Evolutionary conservation across 2,888 invertebrate species (phyloP), one percentile per base, ranked within the genome.

Genomic region (Pterobdella sp.): DNA sequence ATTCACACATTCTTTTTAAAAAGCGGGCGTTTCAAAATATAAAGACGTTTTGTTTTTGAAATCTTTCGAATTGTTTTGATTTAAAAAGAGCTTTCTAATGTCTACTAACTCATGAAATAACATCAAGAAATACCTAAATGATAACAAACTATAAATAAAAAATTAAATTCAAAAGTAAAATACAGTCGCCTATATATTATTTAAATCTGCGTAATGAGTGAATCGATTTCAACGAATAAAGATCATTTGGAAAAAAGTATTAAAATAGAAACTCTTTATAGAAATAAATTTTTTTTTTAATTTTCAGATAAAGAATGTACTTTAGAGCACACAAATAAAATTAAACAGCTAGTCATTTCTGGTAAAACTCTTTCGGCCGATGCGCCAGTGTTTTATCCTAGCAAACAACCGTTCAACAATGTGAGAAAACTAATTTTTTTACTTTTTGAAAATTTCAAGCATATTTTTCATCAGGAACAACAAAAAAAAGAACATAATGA

Each of bases 321-420:
- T 18, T 3, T 56, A 18, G 60, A 56, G n/a, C 60, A 56, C 26
- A 3, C n/a, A 3, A 56, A 3, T n/a, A 56, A 56, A 56, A 4
- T 56, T n/a, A 56, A 56, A 3, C 60, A 22, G 4, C 60, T 56
- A 18, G 60, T 56, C n/a, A 56, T 14, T n/a, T 56, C 60, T 4
- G 4, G 3, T 26, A 71, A 71, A 60, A 56, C 71, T 34, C 35
- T 71, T 22, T 71, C 71, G 1, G 52, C 71, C 26, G 60, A 71
- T 71, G 71, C 71, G n/a, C 71, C 71, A 63, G 60, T n/a, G 7
- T 71, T 71, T 63, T 60, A 60, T 35, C 71, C 71, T 56, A 71
- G 56, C 18, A 71, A 71, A 56, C n/a, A 26, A 26, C 4, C 10
- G 3, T 56, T 18, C 60, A 14, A 26, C n/a, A 56, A 56, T 22